Conservation (phyloP, 2,113 vertebrate genomes). For the Oryzias melastigma region DNA sequence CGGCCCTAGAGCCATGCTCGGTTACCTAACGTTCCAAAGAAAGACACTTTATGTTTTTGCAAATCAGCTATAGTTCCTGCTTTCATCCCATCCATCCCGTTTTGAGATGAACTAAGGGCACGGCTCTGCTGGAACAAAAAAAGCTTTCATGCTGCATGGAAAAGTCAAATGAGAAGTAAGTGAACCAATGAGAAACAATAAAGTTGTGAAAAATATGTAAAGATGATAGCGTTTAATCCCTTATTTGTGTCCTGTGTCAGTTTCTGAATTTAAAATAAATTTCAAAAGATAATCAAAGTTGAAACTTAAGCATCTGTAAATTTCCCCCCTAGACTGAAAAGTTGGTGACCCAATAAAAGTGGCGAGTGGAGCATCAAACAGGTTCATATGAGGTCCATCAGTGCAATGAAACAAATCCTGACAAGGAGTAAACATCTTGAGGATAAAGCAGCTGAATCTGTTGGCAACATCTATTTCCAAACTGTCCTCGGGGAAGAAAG, state of each 20-base stretch:
- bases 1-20: slow-evolving; percentile 8
- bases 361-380: slow-evolving; percentile 1
- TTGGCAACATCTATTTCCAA: slow-evolving; percentile 42
- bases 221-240: slow-evolving; percentile 1
- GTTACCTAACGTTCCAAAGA: slow-evolving; percentile 42
- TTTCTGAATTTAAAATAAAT: not conserved
- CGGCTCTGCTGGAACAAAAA: slow-evolving; percentile 22
- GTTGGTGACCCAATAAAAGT: not conserved
- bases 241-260: slow-evolving; percentile 1
- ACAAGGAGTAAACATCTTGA: slow-evolving; percentile 15
- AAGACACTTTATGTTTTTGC: slow-evolving; percentile 22
- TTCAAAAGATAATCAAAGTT: not conserved
- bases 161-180: slow-evolving; percentile 17
- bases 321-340: not conserved
- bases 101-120: slow-evolving; percentile 24
- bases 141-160: slow-evolving; percentile 24
- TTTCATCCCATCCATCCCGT: slow-evolving; percentile 22
- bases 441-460: slow-evolving; percentile 44
- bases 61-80: slow-evolving; percentile 11
- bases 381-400: slow-evolving; percentile 4
- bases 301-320: no score
- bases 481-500: slow-evolving; percentile 29
- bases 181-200: no score
- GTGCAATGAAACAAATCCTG: slow-evolving; percentile 12
- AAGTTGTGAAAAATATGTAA: not conserved